Evolutionary conservation across 1,140 invertebrate genomes (phyloP), one percentile per base, ranked within the genome.

Genomic region (Gryon sp.): DNA sequence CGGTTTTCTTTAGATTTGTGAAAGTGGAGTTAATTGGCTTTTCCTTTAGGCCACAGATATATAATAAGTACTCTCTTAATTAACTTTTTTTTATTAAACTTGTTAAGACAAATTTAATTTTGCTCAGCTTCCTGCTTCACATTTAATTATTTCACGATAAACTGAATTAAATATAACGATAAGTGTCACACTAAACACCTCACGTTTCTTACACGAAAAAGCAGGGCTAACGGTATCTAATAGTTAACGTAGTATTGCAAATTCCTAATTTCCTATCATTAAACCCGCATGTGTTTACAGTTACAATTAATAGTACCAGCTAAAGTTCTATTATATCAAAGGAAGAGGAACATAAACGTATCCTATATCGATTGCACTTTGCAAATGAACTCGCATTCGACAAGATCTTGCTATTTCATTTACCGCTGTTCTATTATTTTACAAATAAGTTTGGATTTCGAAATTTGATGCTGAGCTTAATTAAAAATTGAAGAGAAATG

Each of bases 251-350:
- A 5, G 41, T 59, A 65, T 52, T 59, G 63, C 70, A 40, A 74
- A 74, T 65, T 74, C 38, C 70, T 59, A 65, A 74, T 74, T 74
- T 74, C 59, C 59, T 48, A 74, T 74, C 36, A 65, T 65, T 73
- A 63, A 65, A 59, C 36, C 45, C 24, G 69, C 48, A 52, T 70
- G 50, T 59, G 59, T 59, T 65, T 59, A 73, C 59, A 65, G 53
- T 60, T 60, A 66, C 62, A 74, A 66, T 74, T 74, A 74, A 74
- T 74, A 45, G 62, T 40, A 50, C 18, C 24, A 38, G 26, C 30
- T 66, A 52, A 65, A 66, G 52, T 60, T 60, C 30, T 57, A 66
- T 60, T 66, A 74, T 74, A 74, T 60, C 60, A 74, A 74, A 74
- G 70, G 70, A 66, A 53, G 70, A 65, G 38, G 12, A 60, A 36